These are phyloP conservation scores for Adela reaumurella DNA, from an alignment of 2,888 invertebrate species.

Conservation along the genomic window DNA sequence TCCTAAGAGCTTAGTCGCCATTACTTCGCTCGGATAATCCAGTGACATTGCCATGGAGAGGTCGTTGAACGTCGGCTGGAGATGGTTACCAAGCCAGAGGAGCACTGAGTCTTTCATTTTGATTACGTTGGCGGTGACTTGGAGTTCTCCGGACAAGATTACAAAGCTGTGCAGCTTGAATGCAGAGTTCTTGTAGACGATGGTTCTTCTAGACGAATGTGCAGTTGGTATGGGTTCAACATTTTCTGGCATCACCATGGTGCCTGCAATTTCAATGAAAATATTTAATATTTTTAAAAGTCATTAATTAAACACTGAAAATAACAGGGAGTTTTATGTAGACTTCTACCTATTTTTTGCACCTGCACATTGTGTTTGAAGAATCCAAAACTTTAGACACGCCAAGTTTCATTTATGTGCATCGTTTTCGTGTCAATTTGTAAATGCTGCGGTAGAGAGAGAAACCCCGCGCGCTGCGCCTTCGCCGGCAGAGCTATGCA, in stretches of 20 bases:
- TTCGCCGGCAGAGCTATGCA: too few relatives aligned
- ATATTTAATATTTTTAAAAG: too few relatives aligned
- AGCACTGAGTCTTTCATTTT: slow-evolving; percentile 35
- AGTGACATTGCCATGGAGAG: slow-evolving; percentile 27
- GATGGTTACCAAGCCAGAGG: slow-evolving; percentile 34
- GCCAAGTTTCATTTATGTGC: too few relatives aligned
- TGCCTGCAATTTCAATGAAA: not conserved
- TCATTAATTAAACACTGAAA: too few relatives aligned
- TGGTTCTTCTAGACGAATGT: not conserved
- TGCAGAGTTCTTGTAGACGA: not conserved
- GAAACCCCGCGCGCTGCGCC: too few relatives aligned
- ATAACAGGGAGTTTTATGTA: too few relatives aligned
- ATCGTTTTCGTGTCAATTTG: too few relatives aligned
- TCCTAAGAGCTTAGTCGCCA: slow-evolving; percentile 32
- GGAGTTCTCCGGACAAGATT: not conserved
- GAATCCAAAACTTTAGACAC: too few relatives aligned
- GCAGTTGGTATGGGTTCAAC: not conserved
- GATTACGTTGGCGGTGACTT: slow-evolving; percentile 19
- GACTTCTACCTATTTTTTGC: too few relatives aligned
- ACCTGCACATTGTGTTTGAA: too few relatives aligned
- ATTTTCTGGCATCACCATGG: not conserved
- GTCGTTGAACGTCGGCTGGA: slow-evolving; percentile 25
- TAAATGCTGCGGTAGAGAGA: too few relatives aligned
- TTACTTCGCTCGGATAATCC: slow-evolving; percentile 13
- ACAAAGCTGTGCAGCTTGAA: not conserved